Evolutionary conservation across 2,888 invertebrate genomes (phyloP).

Genomic region (Tridacna crocea): DNA sequence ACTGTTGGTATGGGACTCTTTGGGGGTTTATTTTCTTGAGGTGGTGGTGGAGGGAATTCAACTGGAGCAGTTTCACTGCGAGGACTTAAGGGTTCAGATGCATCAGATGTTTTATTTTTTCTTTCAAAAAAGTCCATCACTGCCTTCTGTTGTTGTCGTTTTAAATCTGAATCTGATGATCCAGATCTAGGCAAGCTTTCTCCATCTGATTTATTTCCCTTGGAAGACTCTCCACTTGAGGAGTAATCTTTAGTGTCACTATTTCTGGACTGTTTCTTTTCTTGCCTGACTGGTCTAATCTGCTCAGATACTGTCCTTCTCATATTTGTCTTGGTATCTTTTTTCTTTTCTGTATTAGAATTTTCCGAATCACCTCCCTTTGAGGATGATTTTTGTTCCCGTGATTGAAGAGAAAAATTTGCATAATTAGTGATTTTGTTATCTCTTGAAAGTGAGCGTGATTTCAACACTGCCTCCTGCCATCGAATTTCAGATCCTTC

Average conservation of each 20-base stretch:
- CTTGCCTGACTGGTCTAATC: conserved; percentile 57
- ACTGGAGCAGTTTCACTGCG: conserved; percentile 23
- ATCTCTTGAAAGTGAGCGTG: conserved; percentile 53
- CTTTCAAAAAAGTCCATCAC: conserved; percentile 92
- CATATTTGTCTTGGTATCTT: conserved; percentile 56
- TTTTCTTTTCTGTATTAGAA: conserved; percentile 47
- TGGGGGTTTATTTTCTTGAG: conserved; percentile 36
- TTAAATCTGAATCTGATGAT: conserved; percentile 87
- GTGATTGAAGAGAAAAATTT: conserved; percentile 51
- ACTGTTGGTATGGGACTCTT: conserved; percentile 15
- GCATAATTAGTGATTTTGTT: conserved; percentile 53
- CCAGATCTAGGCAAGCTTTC: conserved; percentile 41
- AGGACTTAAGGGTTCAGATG: conserved; percentile 47
- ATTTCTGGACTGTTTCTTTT: conserved; percentile 23
- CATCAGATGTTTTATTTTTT: conserved; percentile 83
- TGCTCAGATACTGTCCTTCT: conserved; percentile 74
- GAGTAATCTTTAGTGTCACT: conserved; percentile 45
- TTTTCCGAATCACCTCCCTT: conserved; percentile 53
- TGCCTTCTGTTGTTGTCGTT: conserved; percentile 93
- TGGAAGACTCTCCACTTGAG: conserved; percentile 62
- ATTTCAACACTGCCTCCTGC: conserved; percentile 65
- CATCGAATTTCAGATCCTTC: conserved; percentile 67
- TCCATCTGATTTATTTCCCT: conserved; percentile 62
- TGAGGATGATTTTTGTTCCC: conserved; percentile 18
- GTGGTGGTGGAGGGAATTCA: conserved; percentile 45